Percentiles rank a stretch among this genome's conserved stretches.
Evolutionary conservation across 2,797 vertebrate species (phyloP).

Genomic region (Eleutherodactylus coqui): DNA sequence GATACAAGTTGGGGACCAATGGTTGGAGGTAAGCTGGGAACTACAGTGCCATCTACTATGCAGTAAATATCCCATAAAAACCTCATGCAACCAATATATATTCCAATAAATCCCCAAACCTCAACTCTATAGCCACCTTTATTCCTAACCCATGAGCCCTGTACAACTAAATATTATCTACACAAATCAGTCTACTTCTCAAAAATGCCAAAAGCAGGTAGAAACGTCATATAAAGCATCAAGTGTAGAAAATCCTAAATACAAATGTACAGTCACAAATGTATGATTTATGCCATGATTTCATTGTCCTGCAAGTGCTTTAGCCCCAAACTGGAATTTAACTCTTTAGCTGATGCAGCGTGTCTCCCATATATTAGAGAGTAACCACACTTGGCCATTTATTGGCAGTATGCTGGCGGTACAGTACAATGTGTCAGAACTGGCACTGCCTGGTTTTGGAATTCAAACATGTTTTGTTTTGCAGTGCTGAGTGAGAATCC

Average conservation of each 20-base stretch:
- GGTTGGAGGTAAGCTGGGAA: too few relatives aligned
- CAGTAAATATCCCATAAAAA: background rate
- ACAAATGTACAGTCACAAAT: background rate
- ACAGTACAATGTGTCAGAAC: constrained; percentile 32
- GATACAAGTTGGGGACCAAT: too few relatives aligned
- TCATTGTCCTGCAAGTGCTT: background rate
- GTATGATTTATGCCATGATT: background rate
- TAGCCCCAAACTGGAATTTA: background rate
- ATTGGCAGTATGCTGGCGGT: background rate
- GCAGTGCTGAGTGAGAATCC: background rate
- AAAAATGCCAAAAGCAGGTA: background rate
- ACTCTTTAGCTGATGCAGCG: background rate
- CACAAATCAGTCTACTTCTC: background rate
- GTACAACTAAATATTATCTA: background rate
- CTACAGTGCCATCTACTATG: background rate
- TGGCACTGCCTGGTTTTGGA: constrained; percentile 46
- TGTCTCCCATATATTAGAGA: background rate
- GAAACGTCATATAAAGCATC: background rate
- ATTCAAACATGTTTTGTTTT: constrained; percentile 59
- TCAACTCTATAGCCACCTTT: background rate
- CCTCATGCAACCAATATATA: too few relatives aligned
- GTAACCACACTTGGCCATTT: background rate
- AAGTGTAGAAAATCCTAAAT: background rate
- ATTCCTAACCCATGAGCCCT: background rate
- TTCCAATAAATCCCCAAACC: too few relatives aligned